Conservation (phyloP, 1,140 invertebrate genomes). For the Tribolium castaneum region DNA sequence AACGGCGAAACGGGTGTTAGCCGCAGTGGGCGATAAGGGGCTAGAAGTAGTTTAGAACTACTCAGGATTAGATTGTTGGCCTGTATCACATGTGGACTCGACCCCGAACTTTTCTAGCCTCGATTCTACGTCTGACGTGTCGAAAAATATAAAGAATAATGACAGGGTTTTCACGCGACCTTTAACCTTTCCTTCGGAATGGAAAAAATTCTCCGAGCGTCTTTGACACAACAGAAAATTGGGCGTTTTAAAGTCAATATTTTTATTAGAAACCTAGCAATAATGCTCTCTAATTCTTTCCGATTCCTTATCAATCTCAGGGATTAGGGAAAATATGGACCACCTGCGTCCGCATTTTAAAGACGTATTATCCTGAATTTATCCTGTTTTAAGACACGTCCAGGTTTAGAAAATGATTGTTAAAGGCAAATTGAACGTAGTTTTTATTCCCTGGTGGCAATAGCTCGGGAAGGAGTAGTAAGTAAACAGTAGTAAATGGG, state of each 20-base stretch:
- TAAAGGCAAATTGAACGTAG: too few species aligned
- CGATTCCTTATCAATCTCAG: neutral
- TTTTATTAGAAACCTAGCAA: neutral
- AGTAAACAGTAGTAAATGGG: conserved; percentile 9
- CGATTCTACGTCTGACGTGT: conserved; percentile 1
- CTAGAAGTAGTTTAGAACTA: conserved; percentile 21
- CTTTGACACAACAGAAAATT: neutral
- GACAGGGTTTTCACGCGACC: neutral
- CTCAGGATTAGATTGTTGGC: conserved; percentile 24
- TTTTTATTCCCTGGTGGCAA: too few species aligned
- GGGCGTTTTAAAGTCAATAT: too few species aligned
- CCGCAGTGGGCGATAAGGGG: conserved; percentile 19
- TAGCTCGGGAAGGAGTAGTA: neutral
- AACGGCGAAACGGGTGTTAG: conserved; percentile 20
- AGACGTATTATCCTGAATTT: neutral
- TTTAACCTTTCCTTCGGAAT: neutral
- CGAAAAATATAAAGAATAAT: conserved; percentile 3
- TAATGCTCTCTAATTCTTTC: neutral
- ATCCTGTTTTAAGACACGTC: neutral
- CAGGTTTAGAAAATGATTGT: neutral
- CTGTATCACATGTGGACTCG: conserved; percentile 6
- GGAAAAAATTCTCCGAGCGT: neutral
- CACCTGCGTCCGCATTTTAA: neutral
- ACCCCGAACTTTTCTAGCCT: neutral
- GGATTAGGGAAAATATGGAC: neutral